Evolutionary conservation across 1,140 invertebrate species (phyloP).

Genomic region (Musca vetustissima): DNA sequence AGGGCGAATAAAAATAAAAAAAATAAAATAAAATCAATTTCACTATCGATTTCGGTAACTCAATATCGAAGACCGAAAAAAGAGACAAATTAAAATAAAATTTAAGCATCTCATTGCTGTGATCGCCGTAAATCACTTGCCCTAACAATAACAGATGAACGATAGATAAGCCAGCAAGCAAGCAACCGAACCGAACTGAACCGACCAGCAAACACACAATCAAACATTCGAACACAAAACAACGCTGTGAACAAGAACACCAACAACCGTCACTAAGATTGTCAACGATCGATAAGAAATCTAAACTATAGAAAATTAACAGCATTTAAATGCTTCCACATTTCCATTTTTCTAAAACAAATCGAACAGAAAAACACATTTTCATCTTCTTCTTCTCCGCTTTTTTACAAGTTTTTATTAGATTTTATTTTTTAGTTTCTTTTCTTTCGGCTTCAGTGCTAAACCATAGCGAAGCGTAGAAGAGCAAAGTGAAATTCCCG

Average conservation of each 20-base stretch:
- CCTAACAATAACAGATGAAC: not conserved
- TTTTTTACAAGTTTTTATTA: too few species aligned
- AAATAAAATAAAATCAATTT: too few species aligned
- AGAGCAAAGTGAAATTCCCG: not conserved
- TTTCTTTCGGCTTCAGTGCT: too few species aligned
- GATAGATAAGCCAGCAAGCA: not conserved
- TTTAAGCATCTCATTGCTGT: constrained; percentile 19
- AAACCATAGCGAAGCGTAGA: not conserved
- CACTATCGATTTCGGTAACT: too few species aligned
- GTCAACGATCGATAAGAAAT: not conserved
- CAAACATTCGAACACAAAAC: not conserved
- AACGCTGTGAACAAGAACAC: not conserved
- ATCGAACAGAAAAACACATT: not conserved
- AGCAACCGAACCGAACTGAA: not conserved
- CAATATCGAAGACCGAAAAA: too few species aligned
- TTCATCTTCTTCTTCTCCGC: too few species aligned
- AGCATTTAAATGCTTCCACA: constrained; percentile 23
- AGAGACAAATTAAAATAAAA: not conserved
- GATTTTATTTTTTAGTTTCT: not conserved
- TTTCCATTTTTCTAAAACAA: constrained; percentile 14
- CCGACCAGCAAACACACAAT: not conserved
- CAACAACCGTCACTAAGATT: not conserved
- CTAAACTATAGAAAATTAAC: constrained; percentile 22
- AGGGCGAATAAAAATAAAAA: too few species aligned
- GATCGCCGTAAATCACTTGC: constrained; percentile 10